phyloP scores from a whole-genome alignment of 1,140 invertebrate genomes.

The Drosophila nikananu region DNA sequence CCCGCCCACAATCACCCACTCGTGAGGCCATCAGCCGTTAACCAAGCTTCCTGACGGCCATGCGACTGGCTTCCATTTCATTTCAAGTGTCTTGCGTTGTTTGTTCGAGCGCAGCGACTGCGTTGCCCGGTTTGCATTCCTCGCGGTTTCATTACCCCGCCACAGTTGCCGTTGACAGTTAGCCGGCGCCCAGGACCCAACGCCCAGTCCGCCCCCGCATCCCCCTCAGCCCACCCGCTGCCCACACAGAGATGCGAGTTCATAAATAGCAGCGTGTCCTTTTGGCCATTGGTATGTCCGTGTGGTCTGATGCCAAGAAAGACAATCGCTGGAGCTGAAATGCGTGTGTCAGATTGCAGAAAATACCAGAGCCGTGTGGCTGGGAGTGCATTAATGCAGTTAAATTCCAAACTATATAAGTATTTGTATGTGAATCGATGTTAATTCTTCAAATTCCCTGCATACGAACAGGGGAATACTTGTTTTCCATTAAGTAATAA shows the following conservation, averaged over 20 bases:
- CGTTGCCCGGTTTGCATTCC: slow-evolving; percentile 45
- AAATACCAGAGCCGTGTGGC: slow-evolving; percentile 30
- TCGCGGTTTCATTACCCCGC: slow-evolving; percentile 46
- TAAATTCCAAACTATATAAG: slow-evolving; percentile 17
- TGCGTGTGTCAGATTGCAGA: slow-evolving; percentile 46
- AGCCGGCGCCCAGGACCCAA: not conserved
- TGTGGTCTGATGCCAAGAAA: slow-evolving; percentile 8
- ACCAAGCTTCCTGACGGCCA: slow-evolving; percentile 38
- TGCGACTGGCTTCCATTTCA: slow-evolving; percentile 37
- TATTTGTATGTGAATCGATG: not conserved
- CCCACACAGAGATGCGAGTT: slow-evolving; percentile 19
- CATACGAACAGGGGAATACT: not conserved
- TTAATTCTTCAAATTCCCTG: not conserved
- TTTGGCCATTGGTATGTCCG: slow-evolving; percentile 16
- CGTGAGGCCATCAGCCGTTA: slow-evolving; percentile 30
- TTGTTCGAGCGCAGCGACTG: slow-evolving; percentile 33
- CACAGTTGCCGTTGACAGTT: slow-evolving; percentile 53
- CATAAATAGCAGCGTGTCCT: slow-evolving; percentile 32
- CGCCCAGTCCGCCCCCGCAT: not conserved
- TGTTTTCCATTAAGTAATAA: no score
- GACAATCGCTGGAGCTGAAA: slow-evolving; percentile 50
- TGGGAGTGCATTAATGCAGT: slow-evolving; percentile 37
- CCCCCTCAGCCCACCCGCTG: not conserved
- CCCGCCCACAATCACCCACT: not conserved
- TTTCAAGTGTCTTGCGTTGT: slow-evolving; percentile 49